A percentile compares a stretch with the other conserved stretches of the same genome.
Evolutionary conservation across 1,140 invertebrate genomes (phyloP).

Genomic region (Drosophila repleta): DNA sequence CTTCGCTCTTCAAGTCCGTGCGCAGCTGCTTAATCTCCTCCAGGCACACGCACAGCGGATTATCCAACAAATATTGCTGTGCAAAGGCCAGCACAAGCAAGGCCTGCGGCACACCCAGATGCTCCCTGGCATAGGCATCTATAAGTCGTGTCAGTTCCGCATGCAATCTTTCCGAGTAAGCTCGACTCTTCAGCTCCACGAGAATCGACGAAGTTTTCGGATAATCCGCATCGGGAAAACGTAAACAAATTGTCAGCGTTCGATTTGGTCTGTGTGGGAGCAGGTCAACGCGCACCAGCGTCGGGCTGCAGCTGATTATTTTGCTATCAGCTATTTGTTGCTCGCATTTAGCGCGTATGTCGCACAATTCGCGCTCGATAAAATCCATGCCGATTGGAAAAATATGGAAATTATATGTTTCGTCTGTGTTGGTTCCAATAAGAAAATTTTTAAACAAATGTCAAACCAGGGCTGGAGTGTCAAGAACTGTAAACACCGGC

Average conservation of each 20-base stretch:
- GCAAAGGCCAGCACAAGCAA: slow-evolving; percentile 86
- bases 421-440: slow-evolving; percentile 9
- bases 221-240: slow-evolving; percentile 86
- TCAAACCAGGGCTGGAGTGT: slow-evolving; percentile 8
- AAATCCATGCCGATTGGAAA: slow-evolving; percentile 85
- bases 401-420: neutral
- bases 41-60: slow-evolving; percentile 89
- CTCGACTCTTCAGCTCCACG: slow-evolving; percentile 90
- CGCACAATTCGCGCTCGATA: slow-evolving; percentile 87
- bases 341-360: slow-evolving; percentile 87
- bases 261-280: slow-evolving; percentile 86
- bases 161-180: slow-evolving; percentile 87
- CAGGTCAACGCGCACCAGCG: slow-evolving; percentile 86
- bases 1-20: slow-evolving; percentile 82
- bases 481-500: neutral
- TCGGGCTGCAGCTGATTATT: slow-evolving; percentile 87
- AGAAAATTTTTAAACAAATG: slow-evolving; percentile 41
- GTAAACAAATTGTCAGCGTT: slow-evolving; percentile 87
- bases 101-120: slow-evolving; percentile 87
- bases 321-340: slow-evolving; percentile 86
- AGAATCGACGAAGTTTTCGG: slow-evolving; percentile 87
- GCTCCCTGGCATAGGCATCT: slow-evolving; percentile 87
- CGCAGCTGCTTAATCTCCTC: slow-evolving; percentile 89
- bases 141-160: slow-evolving; percentile 87
- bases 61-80: slow-evolving; percentile 88